A percentile compares a stretch with the other conserved stretches of the same genome.
phyloP scores from a whole-genome alignment of 2,888 invertebrate genomes.

The Papilio elwesi region DNA sequence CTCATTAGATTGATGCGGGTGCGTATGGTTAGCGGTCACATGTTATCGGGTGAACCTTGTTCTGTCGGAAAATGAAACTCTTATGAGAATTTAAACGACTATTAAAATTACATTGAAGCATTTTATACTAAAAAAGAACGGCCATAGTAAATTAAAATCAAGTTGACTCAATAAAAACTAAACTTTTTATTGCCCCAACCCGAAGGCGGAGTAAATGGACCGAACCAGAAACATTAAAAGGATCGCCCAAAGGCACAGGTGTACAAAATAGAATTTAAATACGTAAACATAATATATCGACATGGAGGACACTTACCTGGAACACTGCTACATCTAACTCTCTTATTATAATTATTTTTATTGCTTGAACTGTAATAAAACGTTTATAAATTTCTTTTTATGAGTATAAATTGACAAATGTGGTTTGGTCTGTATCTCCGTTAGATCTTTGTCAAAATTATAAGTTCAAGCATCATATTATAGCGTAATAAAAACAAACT shows the following conservation, averaged over 20 bases:
- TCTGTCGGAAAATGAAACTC: too few relatives aligned
- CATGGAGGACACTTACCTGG: conserved; percentile 43
- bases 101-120: background rate
- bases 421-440: too few relatives aligned
- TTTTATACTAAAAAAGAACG: conserved; percentile 1
- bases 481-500: too few relatives aligned
- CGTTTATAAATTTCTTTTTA: background rate
- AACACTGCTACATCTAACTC: conserved; percentile 16
- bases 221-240: conserved; percentile 74
- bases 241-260: conserved; percentile 70
- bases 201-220: conserved; percentile 58
- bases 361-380: conserved; percentile 7
- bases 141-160: conserved; percentile 30
- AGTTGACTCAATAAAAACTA: conserved; percentile 34
- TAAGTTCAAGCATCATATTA: too few relatives aligned
- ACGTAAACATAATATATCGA: conserved; percentile 56
- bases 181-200: conserved; percentile 32
- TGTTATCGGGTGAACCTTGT: too few relatives aligned
- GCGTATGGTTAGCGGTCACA: too few relatives aligned
- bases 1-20: too few relatives aligned
- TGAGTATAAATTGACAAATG: background rate
- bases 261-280: conserved; percentile 73
- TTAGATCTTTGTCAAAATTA: too few relatives aligned
- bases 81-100: background rate
- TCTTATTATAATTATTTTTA: conserved; percentile 18